These are phyloP conservation scores for Hydrocynus forskahlii DNA, from an alignment of 2,797 vertebrate species.

Conservation along the genomic window DNA sequence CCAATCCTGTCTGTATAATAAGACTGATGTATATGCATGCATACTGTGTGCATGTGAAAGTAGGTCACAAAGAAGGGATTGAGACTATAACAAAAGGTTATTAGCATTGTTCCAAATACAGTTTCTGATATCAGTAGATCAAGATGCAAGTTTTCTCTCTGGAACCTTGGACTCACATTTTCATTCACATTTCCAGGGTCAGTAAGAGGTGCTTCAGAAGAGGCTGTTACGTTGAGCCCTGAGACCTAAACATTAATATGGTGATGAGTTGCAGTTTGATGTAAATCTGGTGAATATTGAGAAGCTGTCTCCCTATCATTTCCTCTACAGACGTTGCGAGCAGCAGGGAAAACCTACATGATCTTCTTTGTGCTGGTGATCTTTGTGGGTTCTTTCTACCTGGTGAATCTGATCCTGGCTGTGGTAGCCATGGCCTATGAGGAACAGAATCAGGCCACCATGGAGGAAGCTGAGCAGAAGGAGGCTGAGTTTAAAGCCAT, in stretches of 20 bases:
- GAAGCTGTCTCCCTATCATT: not conserved
- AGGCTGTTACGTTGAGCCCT: no score
- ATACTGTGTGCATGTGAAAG: slow-evolving; percentile 24
- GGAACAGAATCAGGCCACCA: slow-evolving; percentile 98
- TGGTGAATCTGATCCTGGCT: slow-evolving; percentile 97
- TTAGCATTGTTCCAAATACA: slow-evolving; percentile 26
- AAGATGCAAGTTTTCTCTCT: not conserved
- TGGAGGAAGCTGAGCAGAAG: slow-evolving; percentile 94
- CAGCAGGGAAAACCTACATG: slow-evolving; percentile 99
- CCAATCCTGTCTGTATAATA: not conserved
- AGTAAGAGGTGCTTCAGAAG: not conserved
- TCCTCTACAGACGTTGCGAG: slow-evolving; percentile 86
- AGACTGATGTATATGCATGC: slow-evolving; percentile 12
- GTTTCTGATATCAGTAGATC: not conserved
- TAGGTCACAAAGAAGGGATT: slow-evolving; percentile 14
- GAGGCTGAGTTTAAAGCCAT: slow-evolving; percentile 96
- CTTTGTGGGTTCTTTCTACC: slow-evolving; percentile 97
- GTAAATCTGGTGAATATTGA: not conserved
- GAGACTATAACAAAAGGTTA: slow-evolving; percentile 25
- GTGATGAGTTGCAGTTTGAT: not conserved
- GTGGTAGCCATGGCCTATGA: slow-evolving; percentile 99
- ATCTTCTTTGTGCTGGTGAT: slow-evolving; percentile 99
- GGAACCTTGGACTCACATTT: not conserved
- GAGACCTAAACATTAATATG: not conserved
- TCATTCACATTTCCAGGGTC: not conserved